phyloP scores from a whole-genome alignment of 2,888 invertebrate species.

The Drosophila vallismaia region DNA sequence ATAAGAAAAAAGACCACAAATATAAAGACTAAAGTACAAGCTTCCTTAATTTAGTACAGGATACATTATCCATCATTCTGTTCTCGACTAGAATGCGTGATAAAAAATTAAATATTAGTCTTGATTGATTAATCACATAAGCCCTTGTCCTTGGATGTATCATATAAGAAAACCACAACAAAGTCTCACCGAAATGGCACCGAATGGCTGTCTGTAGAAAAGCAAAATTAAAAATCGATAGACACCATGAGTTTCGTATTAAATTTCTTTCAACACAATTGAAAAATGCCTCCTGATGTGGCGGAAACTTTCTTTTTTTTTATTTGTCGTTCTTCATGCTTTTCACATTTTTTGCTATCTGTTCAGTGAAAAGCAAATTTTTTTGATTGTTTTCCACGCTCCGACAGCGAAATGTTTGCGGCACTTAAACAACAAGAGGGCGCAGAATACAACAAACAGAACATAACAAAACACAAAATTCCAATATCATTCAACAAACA shows the following conservation, averaged over 20 bases:
- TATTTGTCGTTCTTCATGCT: too few relatives aligned
- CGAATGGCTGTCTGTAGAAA: constrained; percentile 21
- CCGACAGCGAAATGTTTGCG: constrained; percentile 64
- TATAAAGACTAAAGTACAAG: neutral
- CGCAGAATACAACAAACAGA: neutral
- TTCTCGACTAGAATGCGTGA: neutral
- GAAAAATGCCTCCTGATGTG: constrained; percentile 48
- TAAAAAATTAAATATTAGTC: neutral
- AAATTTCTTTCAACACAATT: constrained; percentile 71
- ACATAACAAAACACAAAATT: constrained; percentile 58
- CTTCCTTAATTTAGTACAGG: neutral
- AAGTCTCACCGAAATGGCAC: constrained; percentile 22
- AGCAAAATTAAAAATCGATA: constrained; percentile 56
- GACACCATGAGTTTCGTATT: constrained; percentile 69
- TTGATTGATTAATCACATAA: neutral
- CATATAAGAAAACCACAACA: constrained; percentile 36
- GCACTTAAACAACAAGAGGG: constrained; percentile 54
- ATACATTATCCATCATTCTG: neutral
- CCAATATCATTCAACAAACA: constrained; percentile 65
- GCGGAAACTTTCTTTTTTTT: constrained; percentile 8
- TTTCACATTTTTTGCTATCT: constrained; percentile 22
- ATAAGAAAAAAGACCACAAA: neutral
- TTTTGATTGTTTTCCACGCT: constrained; percentile 61
- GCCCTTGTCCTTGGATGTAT: constrained; percentile 7
- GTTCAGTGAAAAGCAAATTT: constrained; percentile 45